phyloP scores from a whole-genome alignment of 2,888 invertebrate species.

The Mimas tiliae region DNA sequence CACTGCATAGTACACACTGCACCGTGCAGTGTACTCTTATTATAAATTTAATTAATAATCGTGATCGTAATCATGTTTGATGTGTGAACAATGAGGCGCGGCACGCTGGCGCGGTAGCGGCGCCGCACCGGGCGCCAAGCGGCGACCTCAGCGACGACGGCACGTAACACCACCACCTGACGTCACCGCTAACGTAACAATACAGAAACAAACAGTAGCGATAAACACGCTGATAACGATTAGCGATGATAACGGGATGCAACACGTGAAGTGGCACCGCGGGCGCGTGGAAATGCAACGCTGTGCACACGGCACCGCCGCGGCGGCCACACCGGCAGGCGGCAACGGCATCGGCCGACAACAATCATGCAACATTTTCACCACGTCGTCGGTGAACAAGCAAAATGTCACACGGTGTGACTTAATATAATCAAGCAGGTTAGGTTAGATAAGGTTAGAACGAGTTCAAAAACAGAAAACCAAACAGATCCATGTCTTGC shows the following conservation, averaged over 20 bases:
- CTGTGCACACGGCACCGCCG: slow-evolving; percentile 16
- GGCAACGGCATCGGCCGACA: not conserved
- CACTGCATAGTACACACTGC: not conserved
- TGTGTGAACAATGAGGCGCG: slow-evolving; percentile 11
- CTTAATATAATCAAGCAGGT: not conserved
- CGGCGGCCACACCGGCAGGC: not conserved
- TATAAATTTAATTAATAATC: slow-evolving; percentile 1
- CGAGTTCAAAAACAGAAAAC: slow-evolving; percentile 1
- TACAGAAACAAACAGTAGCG: slow-evolving; percentile 79
- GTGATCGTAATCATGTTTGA: not conserved
- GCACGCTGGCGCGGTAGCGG: no score
- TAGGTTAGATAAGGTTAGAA: slow-evolving; percentile 14
- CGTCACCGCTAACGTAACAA: slow-evolving; percentile 67
- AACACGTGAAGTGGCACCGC: slow-evolving; percentile 49
- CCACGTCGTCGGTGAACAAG: not conserved
- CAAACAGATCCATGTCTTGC: slow-evolving; percentile 2
- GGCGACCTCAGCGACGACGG: slow-evolving; percentile 26
- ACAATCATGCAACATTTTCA: not conserved
- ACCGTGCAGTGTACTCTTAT: not conserved
- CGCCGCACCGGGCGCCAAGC: slow-evolving; percentile 11
- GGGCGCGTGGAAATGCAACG: slow-evolving; percentile 29
- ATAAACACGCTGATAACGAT: slow-evolving; percentile 71
- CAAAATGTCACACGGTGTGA: not conserved
- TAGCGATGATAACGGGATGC: slow-evolving; percentile 71
- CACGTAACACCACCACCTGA: slow-evolving; percentile 49